Evolutionary conservation across 2,797 vertebrate species (phyloP), one percentile per base, ranked within the genome.

Genomic region (Bufotes viridis): DNA sequence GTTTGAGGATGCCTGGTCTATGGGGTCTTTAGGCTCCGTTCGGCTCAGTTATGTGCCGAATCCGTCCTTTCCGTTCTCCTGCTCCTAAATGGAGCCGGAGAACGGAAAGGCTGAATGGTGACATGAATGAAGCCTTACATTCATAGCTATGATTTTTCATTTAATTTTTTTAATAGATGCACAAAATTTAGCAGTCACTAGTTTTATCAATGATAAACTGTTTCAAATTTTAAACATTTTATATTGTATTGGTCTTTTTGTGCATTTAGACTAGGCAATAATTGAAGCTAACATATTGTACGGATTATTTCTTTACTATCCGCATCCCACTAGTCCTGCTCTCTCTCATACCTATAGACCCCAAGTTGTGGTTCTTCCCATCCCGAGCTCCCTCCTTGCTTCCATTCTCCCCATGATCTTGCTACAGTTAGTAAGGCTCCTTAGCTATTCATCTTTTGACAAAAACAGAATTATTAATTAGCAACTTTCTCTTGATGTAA

Each of bases 401-500:
- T 26, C 5, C 12, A 26, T 69, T 26, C 0, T 26, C 24, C 22
- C 24, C 63, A 20, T 61, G 20, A 14, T 61, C 60, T 20, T 10
- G 11, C 17, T 49, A 70, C 9, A 34, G 26, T 15, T 34, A 12
- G 42, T 49, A n/a, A 78, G 12, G 15, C 15, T 55, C 42, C 74
- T 53, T 24, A 1, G 61, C 42, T 24, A 51, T 17, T 29, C 22
- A 63, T 55, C 13, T 58, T 7, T 22, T 26, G 7, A 76, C 29
- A 57, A 18, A 83, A 22, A 55, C 42, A 8, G 53, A 76, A 51
- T 20, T 76, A 51, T 76, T 76, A 74, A 74, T 74, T 49, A 74
- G 70, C 34, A 49, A 74, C 34, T 20, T 75, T 51, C 74, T 7
- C 51, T 55, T 49, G 3, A 74, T 72, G 22, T 78, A 55, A n/a